These are phyloP conservation scores for Atta colombica DNA, from an alignment of 1,140 invertebrate species.

Conservation along the genomic window DNA sequence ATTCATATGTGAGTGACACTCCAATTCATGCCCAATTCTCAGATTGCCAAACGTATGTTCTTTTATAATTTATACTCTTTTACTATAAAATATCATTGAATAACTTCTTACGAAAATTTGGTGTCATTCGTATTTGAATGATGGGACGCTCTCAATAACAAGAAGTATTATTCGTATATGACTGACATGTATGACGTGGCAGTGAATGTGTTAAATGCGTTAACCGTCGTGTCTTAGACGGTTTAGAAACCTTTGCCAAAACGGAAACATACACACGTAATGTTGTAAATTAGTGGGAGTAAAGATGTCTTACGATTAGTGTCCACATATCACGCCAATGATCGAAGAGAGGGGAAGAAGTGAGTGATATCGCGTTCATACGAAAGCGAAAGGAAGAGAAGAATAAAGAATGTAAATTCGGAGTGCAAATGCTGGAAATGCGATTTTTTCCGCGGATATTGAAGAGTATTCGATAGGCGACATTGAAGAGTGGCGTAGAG, in stretches of 20 bases:
- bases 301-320: constrained; percentile 76
- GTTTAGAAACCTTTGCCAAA: constrained; percentile 77
- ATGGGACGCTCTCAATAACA: background rate
- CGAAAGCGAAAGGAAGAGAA: background rate
- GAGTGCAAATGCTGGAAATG: background rate
- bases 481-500: constrained; percentile 15
- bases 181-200: background rate
- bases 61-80: background rate
- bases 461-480: background rate
- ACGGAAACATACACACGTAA: constrained; percentile 79
- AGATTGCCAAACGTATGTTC: background rate
- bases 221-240: constrained; percentile 62
- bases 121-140: background rate
- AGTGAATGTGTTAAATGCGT: constrained; percentile 26
- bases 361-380: constrained; percentile 60
- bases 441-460: background rate
- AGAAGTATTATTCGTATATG: background rate
- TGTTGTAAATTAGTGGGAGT: constrained; percentile 80
- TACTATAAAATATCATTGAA: background rate
- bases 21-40: background rate
- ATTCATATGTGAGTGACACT: background rate
- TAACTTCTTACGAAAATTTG: background rate
- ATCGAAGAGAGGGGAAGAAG: constrained; percentile 28
- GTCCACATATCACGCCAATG: constrained; percentile 80
- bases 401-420: background rate